Evolutionary conservation across 2,888 invertebrate genomes (phyloP).

Genomic region (Drosophila fulvimacula): DNA sequence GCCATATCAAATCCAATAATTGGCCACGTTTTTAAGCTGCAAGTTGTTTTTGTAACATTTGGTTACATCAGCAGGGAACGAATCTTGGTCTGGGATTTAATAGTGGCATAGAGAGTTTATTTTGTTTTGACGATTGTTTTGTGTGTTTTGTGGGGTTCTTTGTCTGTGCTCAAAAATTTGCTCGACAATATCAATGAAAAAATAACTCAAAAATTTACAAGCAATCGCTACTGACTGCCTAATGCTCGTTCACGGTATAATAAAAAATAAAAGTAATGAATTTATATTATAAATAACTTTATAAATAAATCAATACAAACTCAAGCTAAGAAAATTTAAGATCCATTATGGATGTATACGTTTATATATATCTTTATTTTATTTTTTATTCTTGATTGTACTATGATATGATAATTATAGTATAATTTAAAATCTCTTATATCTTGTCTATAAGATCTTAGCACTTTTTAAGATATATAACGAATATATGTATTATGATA

Average conservation of each 20-base stretch:
- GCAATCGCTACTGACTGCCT: background rate
- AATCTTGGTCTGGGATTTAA: constrained; percentile 12
- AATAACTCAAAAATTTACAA: background rate
- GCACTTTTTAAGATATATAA: too few species aligned
- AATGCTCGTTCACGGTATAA: background rate
- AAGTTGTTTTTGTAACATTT: background rate
- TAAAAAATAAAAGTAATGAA: too few species aligned
- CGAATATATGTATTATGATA: too few species aligned
- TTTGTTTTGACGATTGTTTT: constrained; percentile 30
- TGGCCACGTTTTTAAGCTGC: background rate
- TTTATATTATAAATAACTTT: too few species aligned
- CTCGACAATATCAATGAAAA: constrained; percentile 53
- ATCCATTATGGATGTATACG: background rate
- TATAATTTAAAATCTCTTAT: too few species aligned
- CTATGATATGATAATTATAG: too few species aligned
- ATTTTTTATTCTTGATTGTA: too few species aligned
- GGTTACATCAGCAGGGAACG: background rate
- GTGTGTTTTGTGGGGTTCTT: constrained; percentile 13
- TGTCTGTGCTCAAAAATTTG: constrained; percentile 46
- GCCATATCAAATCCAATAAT: background rate
- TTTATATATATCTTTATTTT: too few species aligned
- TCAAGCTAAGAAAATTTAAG: too few species aligned
- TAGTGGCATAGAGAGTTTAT: constrained; percentile 21
- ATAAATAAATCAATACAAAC: too few species aligned
- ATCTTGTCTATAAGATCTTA: too few species aligned